These are phyloP conservation scores for Limosa lapponica DNA, from an alignment of 2,797 vertebrate genomes.

Conservation along the genomic window DNA sequence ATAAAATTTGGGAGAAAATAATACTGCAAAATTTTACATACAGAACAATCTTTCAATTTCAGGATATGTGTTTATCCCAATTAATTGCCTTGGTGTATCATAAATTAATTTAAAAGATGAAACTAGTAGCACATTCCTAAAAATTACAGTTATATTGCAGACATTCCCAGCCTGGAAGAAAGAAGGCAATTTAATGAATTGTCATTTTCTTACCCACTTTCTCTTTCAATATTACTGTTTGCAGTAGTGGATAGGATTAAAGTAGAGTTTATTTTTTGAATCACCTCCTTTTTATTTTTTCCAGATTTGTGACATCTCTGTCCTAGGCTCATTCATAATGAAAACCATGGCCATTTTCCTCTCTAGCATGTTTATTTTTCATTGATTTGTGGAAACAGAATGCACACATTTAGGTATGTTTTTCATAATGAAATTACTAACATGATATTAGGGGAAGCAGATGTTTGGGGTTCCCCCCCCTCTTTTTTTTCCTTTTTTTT, in stretches of 20 bases:
- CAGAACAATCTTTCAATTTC: not conserved
- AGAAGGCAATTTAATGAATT: not conserved
- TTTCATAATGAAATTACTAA: not conserved
- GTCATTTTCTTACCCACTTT: not conserved
- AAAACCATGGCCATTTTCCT: not conserved
- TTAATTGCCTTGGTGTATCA: not conserved
- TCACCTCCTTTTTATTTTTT: not conserved
- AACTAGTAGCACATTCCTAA: not conserved
- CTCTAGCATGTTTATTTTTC: not conserved
- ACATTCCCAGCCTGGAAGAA: not conserved
- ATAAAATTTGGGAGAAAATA: not conserved
- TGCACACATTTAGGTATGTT: not conserved
- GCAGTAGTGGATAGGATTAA: not conserved
- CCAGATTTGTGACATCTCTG: not conserved
- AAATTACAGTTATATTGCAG: not conserved
- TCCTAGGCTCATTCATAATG: not conserved
- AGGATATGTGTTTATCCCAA: not conserved
- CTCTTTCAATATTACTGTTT: not conserved
- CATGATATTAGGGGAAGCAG: not conserved
- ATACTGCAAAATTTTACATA: not conserved
- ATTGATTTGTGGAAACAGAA: not conserved
- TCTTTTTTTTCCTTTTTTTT: not conserved
- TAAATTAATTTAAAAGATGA: not conserved
- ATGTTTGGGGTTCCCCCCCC: accelerated
- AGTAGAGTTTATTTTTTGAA: not conserved